phyloP scores from a whole-genome alignment of 2,113 vertebrate genomes.

The Sterna hirundo region DNA sequence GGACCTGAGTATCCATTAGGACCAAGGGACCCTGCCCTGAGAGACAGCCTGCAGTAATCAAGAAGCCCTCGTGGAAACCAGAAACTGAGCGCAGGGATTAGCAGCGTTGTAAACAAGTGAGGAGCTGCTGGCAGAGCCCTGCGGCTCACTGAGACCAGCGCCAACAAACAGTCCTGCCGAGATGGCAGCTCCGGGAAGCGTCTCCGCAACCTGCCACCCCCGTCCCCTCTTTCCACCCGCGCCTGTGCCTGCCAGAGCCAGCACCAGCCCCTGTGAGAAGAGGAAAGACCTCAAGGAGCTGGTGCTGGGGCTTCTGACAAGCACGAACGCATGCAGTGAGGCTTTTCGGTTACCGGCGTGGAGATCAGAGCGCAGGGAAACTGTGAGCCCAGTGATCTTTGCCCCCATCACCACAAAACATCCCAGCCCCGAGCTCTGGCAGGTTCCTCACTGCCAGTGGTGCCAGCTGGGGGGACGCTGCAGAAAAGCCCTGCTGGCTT shows the following conservation, averaged over 20 bases:
- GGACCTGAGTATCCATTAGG: background rate
- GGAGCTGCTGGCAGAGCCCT: background rate
- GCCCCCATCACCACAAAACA: background rate
- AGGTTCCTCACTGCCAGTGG: background rate
- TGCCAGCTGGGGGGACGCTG: background rate
- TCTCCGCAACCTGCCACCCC: background rate
- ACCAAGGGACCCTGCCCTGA: background rate
- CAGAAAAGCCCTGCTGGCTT: background rate
- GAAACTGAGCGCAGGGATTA: background rate
- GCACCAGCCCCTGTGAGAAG: background rate
- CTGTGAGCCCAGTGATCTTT: background rate
- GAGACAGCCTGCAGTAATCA: background rate
- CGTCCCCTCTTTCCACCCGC: accelerated
- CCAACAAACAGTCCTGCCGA: background rate
- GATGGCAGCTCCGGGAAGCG: background rate
- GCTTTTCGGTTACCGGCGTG: background rate
- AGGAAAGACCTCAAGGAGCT: background rate
- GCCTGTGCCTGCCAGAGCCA: background rate
- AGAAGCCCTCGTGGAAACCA: background rate
- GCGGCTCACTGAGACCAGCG: background rate
- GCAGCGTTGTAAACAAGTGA: accelerated
- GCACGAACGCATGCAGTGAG: background rate
- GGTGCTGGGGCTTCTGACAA: background rate
- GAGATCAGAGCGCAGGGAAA: background rate
- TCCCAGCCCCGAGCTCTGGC: background rate